Base-by-base conservation (phyloP, 2,113 vertebrate genomes). In the Heterocephalus glaber region DNA sequence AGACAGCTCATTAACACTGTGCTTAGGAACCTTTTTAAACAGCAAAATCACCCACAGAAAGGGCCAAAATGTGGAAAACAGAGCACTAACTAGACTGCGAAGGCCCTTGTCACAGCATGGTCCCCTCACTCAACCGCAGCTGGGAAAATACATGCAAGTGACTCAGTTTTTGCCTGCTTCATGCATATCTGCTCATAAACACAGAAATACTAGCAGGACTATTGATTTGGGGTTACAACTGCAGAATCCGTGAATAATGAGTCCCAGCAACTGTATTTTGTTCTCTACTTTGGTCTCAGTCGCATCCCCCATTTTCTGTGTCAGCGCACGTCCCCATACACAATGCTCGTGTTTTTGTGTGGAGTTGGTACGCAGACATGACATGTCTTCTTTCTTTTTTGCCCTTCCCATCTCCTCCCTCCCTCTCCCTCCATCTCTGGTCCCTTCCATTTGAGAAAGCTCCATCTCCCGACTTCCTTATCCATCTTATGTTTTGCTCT, bases 71-170 rank as follows among this genome's bases (percentile, higher is more conserved):
- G 49, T 79, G 47, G 41, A 58, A 52, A 70, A 1, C 4, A 3
- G 4, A 44, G 4, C 28, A 0, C 72, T 35, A 47, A 3, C 12
- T 2, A 24, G 28, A 52, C 20, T 19, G 12, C 4, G 54, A 28
- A 38, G 38, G 24, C 8, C 1, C 52, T 7, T 2, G 11, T 30
- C 7, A 2, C 20, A n/a, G 1, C 0, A 0, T 4, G 20, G 0
- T 4, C 7, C 0, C 58, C 79, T 16, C 1, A 0, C 22, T 33
- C 22, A 6, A 14, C 66, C 82, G 47, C 7, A 6, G 44, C 33
- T 7, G 44, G 16, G 33, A 82, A 63, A 41, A 33, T 3, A 35
- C n/a, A 12, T 0, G 1, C 1, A 3, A 17, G 26, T 44, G 24
- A 10, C 70, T 52, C 28, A 4, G 1, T 13, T 5, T 58, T 74